Conservation (phyloP, 2,888 invertebrate species). For the Hanleya hanleyi region DNA sequence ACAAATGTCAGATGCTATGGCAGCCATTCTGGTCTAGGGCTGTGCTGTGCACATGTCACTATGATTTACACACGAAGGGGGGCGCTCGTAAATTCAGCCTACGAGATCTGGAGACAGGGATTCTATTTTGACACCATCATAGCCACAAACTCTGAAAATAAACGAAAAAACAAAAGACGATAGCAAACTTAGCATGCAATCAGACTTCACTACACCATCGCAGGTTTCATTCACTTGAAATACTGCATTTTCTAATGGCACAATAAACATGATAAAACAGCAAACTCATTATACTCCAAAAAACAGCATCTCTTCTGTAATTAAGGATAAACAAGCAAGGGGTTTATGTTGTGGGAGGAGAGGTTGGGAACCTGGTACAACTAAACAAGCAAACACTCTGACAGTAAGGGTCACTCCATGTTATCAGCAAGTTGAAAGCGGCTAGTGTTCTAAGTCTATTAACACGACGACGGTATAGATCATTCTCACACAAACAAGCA, state of each 20-base stretch:
- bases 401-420: neutral
- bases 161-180: conserved; percentile 8
- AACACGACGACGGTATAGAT: too few relatives aligned
- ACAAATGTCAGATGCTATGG: neutral
- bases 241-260: neutral
- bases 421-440: conserved; percentile 4
- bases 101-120: neutral
- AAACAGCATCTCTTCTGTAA: neutral
- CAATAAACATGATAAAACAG: neutral
- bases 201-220: neutral
- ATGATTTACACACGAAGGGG: conserved; percentile 5
- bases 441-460: neutral
- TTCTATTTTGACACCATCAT: conserved; percentile 36
- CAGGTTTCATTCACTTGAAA: neutral
- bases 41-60: conserved; percentile 8
- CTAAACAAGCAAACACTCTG: neutral
- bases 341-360: neutral
- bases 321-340: neutral
- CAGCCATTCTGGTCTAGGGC: conserved; percentile 2
- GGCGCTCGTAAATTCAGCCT: neutral
- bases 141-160: conserved; percentile 35
- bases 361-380: neutral
- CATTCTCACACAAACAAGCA: neutral
- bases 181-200: conserved; percentile 7
- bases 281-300: neutral